Base-by-base conservation (phyloP, 2,797 vertebrate genomes). In the Sebastes nivosus region DNA sequence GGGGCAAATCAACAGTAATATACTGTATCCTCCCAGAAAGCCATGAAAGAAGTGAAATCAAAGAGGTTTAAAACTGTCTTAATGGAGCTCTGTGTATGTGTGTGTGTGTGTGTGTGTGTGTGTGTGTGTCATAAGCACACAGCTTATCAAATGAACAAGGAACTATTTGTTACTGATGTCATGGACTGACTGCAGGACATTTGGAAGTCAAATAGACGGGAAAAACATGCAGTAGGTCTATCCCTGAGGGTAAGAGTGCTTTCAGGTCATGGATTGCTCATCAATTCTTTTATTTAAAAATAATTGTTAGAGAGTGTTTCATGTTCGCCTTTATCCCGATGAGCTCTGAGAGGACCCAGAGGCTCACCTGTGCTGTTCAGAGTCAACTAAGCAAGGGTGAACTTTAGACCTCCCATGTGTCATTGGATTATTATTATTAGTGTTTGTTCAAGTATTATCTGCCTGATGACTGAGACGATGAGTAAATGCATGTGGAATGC, bases 161-260 rank as follows among this genome's bases (percentile, higher is more conserved):
- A 82, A 73, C 42, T 61, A 8, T 50, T 75, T 85, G 84, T 84
- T 50, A 25, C 36, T 54, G 69, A 72, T 79, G 58, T 52, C 74
- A 76, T 52, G 54, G 32, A 42, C 20, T 27, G 30, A 58, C 12
- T 18, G 68, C 38, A 67, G 25, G 20, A 64, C 60, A 87, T 87
- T 83, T 89, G 88, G 57, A 67, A 88, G 84, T 86, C 87, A 89
- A 91, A 85, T 80, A 46, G 3, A 73, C 5, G 3, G 10, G 5
- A 75, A 67, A 32, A 30, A 80, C 16, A 29, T 70, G 11, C 42
- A 52, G 9, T 52, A 7, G 22, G 24, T 10, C 24, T 58, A 27
- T 32, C 70, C 65, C 22, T 55, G 2, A 65, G 13, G 30, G 36
- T 67, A 36, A 63, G 69, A 27, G 20, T n/a, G 4, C 13, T 67